These are phyloP conservation scores for Globicephala melas DNA, from an alignment of 2,113 vertebrate genomes.

Conservation along the genomic window DNA sequence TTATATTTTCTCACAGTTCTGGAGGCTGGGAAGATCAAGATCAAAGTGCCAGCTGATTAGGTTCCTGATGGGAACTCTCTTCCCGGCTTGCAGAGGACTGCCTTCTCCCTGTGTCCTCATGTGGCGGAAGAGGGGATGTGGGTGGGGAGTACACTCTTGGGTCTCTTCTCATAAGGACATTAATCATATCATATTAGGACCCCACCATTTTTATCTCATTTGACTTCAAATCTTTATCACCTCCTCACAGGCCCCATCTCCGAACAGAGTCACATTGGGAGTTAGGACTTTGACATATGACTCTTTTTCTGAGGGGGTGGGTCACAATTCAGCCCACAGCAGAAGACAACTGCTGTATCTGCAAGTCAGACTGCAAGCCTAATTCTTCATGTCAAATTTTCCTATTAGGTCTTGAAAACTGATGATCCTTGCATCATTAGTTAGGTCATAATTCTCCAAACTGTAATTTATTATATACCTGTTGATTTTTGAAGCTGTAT, in stretches of 20 bases:
- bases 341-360: neutral
- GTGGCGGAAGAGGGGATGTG: rapidly evolving
- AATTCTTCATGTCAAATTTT: neutral
- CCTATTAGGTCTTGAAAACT: neutral
- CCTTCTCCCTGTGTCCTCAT: neutral
- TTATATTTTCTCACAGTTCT: neutral
- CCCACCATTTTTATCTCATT: neutral
- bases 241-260: neutral
- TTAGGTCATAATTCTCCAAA: neutral
- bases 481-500: neutral
- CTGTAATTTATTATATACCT: neutral
- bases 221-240: neutral
- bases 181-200: neutral
- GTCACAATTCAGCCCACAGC: neutral
- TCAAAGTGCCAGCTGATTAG: neutral
- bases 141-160: neutral
- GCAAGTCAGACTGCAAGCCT: neutral
- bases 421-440: neutral
- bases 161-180: neutral
- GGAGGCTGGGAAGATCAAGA: neutral
- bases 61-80: neutral
- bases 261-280: neutral
- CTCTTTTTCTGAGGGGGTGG: too few species aligned
- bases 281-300: neutral
- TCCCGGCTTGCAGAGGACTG: neutral